These are phyloP conservation scores for Phataginus tricuspis DNA, from an alignment of 2,797 vertebrate species.

Conservation along the genomic window DNA sequence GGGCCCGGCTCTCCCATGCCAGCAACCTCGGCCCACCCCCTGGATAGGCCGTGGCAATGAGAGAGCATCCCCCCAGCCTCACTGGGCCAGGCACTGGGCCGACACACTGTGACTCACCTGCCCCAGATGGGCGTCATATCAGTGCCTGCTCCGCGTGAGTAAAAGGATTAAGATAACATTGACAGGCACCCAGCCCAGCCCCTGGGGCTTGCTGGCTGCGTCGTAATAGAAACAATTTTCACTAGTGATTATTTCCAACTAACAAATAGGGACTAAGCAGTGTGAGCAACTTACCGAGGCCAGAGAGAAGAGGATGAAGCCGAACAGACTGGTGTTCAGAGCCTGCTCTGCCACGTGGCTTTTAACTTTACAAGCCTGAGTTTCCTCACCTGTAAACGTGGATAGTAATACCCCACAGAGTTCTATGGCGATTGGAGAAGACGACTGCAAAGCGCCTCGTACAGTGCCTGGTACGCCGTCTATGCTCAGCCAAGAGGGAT, in stretches of 20 bases:
- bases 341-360: not conserved
- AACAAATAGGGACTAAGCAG: not conserved
- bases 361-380: not conserved
- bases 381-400: not conserved
- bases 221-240: not conserved
- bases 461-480: not conserved
- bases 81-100: not conserved
- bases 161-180: fast-evolving
- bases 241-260: not conserved
- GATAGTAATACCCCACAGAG: not conserved
- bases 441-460: not conserved
- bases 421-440: not conserved
- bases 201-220: not conserved
- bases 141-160: not conserved
- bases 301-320: not conserved
- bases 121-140: no score
- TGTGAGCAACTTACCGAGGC: no score
- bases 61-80: not conserved
- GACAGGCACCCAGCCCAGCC: fast-evolving
- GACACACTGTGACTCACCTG: fast-evolving
- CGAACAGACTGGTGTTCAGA: not conserved
- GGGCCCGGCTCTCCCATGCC: no score
- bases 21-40: no score
- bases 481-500: no score
- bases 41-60: fast-evolving